A percentile compares a stretch with the other conserved stretches of the same genome.
These are phyloP conservation scores for Tachycineta bicolor DNA, from an alignment of 2,113 vertebrate genomes.

Conservation along the genomic window DNA sequence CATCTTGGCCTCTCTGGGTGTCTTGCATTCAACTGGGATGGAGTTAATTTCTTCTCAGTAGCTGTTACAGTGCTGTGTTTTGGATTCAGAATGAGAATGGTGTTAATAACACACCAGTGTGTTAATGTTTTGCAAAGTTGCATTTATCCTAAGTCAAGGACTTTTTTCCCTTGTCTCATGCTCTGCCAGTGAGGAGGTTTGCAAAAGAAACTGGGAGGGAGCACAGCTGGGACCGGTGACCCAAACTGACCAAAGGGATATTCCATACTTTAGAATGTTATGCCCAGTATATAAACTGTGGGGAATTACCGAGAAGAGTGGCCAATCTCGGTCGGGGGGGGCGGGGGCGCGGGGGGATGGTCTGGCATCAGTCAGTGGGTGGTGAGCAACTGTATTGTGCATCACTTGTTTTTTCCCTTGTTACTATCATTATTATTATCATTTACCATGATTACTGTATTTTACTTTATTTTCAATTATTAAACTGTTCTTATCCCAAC, in stretches of 20 bases:
- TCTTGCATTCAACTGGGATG: background rate
- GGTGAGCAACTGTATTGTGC: background rate
- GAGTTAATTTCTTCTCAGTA: background rate
- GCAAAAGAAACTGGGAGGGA: background rate
- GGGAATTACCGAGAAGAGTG: background rate
- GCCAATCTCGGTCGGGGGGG: background rate
- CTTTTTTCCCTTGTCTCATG: background rate
- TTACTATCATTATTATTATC: background rate
- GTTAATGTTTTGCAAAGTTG: background rate
- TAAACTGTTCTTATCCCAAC: background rate
- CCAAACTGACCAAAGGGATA: background rate
- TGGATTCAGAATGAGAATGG: background rate
- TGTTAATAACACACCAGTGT: background rate
- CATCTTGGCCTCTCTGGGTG: background rate
- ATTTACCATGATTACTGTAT: background rate
- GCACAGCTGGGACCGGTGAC: background rate
- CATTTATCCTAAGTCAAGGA: background rate
- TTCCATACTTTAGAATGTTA: background rate
- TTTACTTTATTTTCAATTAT: background rate
- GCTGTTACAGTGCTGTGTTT: background rate
- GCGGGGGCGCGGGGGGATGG: too few species aligned
- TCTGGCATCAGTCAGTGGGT: background rate
- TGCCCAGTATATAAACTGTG: background rate
- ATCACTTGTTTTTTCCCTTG: background rate
- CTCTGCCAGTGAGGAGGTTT: background rate